Evolutionary conservation across 2,797 vertebrate species (phyloP), one percentile per base, ranked within the genome.

Genomic region (Gymnoscopelus microlampas): DNA sequence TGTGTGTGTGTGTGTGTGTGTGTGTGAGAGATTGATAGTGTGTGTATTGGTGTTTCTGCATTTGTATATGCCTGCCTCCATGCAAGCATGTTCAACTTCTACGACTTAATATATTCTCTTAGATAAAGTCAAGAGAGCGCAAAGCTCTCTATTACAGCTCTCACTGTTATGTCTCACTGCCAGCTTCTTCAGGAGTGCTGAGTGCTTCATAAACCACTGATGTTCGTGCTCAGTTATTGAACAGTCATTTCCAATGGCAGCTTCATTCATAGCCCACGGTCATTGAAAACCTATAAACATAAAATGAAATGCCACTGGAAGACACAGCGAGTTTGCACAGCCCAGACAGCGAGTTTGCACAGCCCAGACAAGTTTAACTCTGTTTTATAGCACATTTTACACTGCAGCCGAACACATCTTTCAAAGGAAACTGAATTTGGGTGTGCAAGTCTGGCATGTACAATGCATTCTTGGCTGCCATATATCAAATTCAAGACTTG

Each of bases 101-200:
- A 51, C 3, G 50, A 19, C 19, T 19, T 72, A 66, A 73, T 53
- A 76, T 65, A 78, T 80, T 78, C 29, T 23, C 26, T 35, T 23
- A 50, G 19, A 64, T 70, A 9, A 70, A 32, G 24, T 19, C 24
- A 19, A 26, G 44, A 53, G 39, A 9, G 15, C 44, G 48, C 39
- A 44, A 8, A 7, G 35, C 35, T 39, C 35, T 39, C 35, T 39
- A 39, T 39, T 39, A 39, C 5, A 39, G 35, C 35, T 39, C 35
- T 39, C 35, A 39, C 35, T 39, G 62, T 47, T 72, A 9, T 54
- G 50, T 68, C 60, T 51, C 39, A 19, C 53, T 69, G 66, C 47
- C 63, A 73, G 63, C 71, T 77, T 58, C 60, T 81, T 44, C 13
- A n/a, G 13, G 5, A 13, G 1, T 39, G 7, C 35, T 15, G 4